Percentiles rank a stretch among this genome's conserved stretches.
These are phyloP conservation scores for Heliothis virescens DNA, from an alignment of 1,140 invertebrate genomes.

Conservation along the genomic window DNA sequence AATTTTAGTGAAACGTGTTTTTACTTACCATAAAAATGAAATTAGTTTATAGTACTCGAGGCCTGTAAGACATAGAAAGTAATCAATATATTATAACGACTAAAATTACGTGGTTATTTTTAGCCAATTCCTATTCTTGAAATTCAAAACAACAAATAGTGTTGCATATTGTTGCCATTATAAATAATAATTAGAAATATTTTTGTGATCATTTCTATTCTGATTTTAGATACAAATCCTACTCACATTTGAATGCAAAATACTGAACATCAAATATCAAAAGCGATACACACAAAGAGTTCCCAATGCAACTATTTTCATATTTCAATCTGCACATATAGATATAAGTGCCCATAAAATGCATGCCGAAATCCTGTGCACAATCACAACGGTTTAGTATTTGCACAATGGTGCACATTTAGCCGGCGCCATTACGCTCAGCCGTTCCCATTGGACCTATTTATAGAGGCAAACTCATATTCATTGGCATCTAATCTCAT, in stretches of 20 bases:
- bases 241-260: too few relatives aligned
- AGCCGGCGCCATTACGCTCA: background rate
- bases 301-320: conserved; percentile 9
- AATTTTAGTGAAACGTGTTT: conserved; percentile 25
- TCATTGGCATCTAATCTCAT: conserved; percentile 37
- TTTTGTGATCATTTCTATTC: too few relatives aligned
- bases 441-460: conserved; percentile 10
- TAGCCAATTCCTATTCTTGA: too few relatives aligned
- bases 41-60: conserved; percentile 16
- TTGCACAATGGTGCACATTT: conserved; percentile 25
- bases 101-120: background rate
- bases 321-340: conserved; percentile 32
- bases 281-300: conserved; percentile 9
- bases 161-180: too few relatives aligned
- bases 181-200: too few relatives aligned
- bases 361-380: conserved; percentile 30
- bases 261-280: background rate
- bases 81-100: background rate
- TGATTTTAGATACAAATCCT: too few relatives aligned
- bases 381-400: conserved; percentile 31
- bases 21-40: conserved; percentile 21
- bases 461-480: background rate
- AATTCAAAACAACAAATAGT: too few relatives aligned
- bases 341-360: conserved; percentile 30
- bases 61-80: background rate